Evolutionary conservation across 1,140 invertebrate species (phyloP).

Genomic region (Lithobius niger): DNA sequence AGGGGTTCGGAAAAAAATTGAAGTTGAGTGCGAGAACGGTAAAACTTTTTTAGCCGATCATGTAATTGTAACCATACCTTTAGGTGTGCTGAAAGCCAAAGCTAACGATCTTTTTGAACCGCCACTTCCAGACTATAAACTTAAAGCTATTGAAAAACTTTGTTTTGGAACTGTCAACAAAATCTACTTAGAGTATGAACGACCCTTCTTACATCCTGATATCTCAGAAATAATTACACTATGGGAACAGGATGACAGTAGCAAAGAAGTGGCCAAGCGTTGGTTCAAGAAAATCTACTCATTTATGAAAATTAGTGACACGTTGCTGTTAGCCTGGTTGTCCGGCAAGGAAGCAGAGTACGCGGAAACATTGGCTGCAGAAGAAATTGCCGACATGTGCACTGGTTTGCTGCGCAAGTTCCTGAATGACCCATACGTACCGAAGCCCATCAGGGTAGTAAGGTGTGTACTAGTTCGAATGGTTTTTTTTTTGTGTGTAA

Average conservation of each 20-base stretch:
- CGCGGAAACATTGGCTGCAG: slow-evolving; percentile 62
- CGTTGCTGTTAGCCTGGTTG: slow-evolving; percentile 66
- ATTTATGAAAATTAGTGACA: slow-evolving; percentile 53
- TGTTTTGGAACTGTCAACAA: slow-evolving; percentile 87
- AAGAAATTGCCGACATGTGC: slow-evolving; percentile 54
- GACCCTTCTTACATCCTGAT: slow-evolving; percentile 72
- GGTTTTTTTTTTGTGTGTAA: background rate
- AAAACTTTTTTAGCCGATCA: slow-evolving; percentile 61
- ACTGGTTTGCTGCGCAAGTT: slow-evolving; percentile 65
- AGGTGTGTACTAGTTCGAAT: slow-evolving; percentile 43
- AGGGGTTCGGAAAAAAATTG: slow-evolving; percentile 18
- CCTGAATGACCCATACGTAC: slow-evolving; percentile 70
- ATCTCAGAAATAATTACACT: slow-evolving; percentile 73
- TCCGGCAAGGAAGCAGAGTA: slow-evolving; percentile 71
- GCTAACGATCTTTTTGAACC: slow-evolving; percentile 64
- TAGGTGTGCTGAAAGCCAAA: slow-evolving; percentile 78
- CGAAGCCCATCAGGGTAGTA: slow-evolving; percentile 62
- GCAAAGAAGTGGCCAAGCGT: slow-evolving; percentile 4
- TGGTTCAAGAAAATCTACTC: slow-evolving; percentile 7
- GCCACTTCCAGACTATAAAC: slow-evolving; percentile 63
- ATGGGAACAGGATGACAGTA: slow-evolving; percentile 45
- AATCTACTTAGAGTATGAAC: slow-evolving; percentile 82
- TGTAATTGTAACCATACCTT: slow-evolving; percentile 78
- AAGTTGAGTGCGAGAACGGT: slow-evolving; percentile 36
- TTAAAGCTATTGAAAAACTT: slow-evolving; percentile 65